Conservation (phyloP, 2,888 invertebrate genomes). For the Ctena decussata region DNA sequence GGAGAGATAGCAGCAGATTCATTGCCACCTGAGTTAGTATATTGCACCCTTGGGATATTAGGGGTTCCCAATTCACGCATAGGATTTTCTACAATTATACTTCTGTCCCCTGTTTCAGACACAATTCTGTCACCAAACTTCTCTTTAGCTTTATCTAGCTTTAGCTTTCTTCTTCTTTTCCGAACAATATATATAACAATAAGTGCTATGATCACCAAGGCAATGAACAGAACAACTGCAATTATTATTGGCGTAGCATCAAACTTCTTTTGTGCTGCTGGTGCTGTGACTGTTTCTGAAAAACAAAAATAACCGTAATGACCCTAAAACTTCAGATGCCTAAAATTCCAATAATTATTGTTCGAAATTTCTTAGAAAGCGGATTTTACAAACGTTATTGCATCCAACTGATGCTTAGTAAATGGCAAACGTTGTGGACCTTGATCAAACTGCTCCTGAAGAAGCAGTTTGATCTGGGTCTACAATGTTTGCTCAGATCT, state of each 20-base stretch:
- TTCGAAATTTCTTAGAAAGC: too few species aligned
- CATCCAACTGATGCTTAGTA: too few species aligned
- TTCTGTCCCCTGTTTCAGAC: constrained; percentile 32
- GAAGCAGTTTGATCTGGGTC: too few species aligned
- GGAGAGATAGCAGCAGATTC: constrained; percentile 4
- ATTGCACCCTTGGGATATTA: constrained; percentile 33
- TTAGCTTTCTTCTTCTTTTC: background rate
- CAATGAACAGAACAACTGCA: constrained; percentile 50
- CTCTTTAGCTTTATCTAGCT: constrained; percentile 14
- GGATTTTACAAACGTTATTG: too few species aligned
- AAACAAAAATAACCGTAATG: background rate
- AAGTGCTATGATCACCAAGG: constrained; percentile 46
- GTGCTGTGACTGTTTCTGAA: constrained; percentile 9
- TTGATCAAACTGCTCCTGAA: too few species aligned
- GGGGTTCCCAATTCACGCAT: constrained; percentile 43
- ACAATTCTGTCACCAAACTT: constrained; percentile 40
- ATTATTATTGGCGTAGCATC: constrained; percentile 52
- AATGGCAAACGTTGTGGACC: too few species aligned
- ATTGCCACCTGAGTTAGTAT: background rate
- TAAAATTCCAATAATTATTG: too few species aligned
- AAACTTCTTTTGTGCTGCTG: constrained; percentile 21
- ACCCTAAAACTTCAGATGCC: too few species aligned
- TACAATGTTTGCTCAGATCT: too few species aligned
- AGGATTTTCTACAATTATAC: constrained; percentile 32
- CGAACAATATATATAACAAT: constrained; percentile 24